Evolutionary conservation across 1,140 invertebrate genomes (phyloP).

Genomic region (Ganaspis sp.): DNA sequence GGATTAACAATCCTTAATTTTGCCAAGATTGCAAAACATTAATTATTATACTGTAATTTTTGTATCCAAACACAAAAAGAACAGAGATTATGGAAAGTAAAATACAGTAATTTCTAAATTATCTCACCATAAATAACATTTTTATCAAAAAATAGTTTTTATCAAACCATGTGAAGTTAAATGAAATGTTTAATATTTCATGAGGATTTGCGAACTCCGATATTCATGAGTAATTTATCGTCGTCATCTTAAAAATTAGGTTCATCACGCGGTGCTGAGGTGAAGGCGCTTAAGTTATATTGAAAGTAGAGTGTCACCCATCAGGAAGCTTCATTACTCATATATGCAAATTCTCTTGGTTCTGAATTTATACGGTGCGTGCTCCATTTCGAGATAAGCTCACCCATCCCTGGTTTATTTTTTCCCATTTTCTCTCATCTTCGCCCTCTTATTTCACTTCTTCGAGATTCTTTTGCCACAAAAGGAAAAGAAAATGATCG

Average conservation of each 20-base stretch:
- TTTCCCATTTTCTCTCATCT: neutral
- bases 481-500: too few species aligned
- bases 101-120: too few species aligned
- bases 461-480: neutral
- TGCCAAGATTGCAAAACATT: too few species aligned
- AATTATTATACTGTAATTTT: too few species aligned
- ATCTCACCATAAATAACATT: too few species aligned
- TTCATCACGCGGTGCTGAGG: neutral
- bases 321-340: conserved; percentile 13
- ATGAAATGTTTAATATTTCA: conserved; percentile 1
- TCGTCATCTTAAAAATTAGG: conserved; percentile 14
- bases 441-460: neutral
- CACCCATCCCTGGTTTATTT: neutral
- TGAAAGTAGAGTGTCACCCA: conserved; percentile 9
- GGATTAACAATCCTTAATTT: too few species aligned
- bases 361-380: conserved; percentile 4
- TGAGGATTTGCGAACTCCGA: neutral
- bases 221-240: neutral
- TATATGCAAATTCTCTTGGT: neutral
- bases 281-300: conserved; percentile 9
- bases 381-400: conserved; percentile 13
- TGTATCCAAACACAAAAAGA: too few species aligned
- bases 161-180: neutral
- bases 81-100: too few species aligned
- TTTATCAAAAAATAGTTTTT: too few species aligned